A percentile compares a stretch with the other conserved stretches of the same genome.
phyloP scores from a whole-genome alignment of 2,797 vertebrate genomes.

The Antennarius maculatus region DNA sequence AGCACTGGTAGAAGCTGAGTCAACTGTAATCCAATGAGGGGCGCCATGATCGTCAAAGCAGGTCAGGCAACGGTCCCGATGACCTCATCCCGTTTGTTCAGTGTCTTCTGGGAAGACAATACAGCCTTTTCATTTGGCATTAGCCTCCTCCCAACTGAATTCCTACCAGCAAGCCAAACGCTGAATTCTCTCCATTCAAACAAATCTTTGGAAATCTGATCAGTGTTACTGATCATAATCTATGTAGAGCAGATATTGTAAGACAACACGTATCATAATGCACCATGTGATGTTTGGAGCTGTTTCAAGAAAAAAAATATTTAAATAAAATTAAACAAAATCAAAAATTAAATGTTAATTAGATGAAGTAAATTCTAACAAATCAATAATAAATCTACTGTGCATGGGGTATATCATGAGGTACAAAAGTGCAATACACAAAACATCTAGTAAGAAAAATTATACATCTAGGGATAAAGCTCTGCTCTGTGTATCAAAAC shows the following conservation, averaged over 20 bases:
- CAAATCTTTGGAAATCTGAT: constrained; percentile 3
- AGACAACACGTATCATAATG: background rate
- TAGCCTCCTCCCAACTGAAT: constrained; percentile 56
- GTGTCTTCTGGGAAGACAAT: constrained; percentile 77
- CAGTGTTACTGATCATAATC: constrained; percentile 3
- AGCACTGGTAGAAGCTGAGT: constrained; percentile 54
- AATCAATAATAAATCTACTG: background rate
- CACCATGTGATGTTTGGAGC: background rate
- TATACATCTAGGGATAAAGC: too few species aligned
- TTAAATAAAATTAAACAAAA: background rate
- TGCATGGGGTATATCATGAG: too few species aligned
- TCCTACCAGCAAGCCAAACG: constrained; percentile 31
- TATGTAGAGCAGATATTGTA: background rate
- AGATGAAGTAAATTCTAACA: background rate
- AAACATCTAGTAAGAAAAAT: too few species aligned
- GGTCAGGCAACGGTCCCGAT: constrained; percentile 66
- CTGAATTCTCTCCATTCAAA: constrained; percentile 10
- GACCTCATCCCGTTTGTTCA: constrained; percentile 81
- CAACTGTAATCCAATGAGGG: constrained; percentile 78
- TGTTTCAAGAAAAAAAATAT: background rate
- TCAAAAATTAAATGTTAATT: too few species aligned
- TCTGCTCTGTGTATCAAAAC: background rate
- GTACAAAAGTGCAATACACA: too few species aligned
- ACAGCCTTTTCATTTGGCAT: constrained; percentile 67
- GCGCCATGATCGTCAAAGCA: constrained; percentile 67